A percentile compares a stretch with the other conserved stretches of the same genome.
Conservation (phyloP, 1,140 invertebrate species). For the Cydia strobilella region DNA sequence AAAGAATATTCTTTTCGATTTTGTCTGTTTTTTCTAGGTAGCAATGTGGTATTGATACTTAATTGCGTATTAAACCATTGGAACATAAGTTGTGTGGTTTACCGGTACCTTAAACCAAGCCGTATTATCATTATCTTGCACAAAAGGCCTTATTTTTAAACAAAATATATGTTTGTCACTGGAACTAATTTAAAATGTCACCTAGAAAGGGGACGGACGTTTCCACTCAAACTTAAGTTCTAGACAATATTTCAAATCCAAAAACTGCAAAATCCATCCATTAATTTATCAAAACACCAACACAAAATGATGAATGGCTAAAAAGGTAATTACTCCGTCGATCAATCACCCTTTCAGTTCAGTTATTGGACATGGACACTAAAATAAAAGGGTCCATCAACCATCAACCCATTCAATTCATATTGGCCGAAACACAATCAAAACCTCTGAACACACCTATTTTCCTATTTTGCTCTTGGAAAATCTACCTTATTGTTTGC, state of each 20-base stretch:
- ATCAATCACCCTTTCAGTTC: conserved; percentile 27
- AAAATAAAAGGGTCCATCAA: conserved; percentile 29
- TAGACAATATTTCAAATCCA: neutral
- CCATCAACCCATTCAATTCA: conserved; percentile 24
- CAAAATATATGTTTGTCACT: no score
- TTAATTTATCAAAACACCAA: conserved; percentile 12
- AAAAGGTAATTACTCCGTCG: conserved; percentile 21
- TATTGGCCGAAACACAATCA: conserved; percentile 21
- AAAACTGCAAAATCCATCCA: conserved; percentile 18
- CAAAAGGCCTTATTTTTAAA: no score
- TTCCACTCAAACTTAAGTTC: no score
- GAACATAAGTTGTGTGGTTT: no score
- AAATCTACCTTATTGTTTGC: neutral
- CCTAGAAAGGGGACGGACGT: neutral
- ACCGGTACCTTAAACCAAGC: no score
- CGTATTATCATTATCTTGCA: no score
- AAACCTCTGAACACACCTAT: neutral
- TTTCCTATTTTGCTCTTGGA: neutral
- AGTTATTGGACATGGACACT: conserved; percentile 27
- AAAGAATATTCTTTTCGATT: no score
- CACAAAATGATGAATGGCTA: conserved; percentile 25
- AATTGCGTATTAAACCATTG: no score
- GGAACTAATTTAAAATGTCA: no score
- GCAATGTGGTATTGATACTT: no score
- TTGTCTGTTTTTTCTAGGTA: no score